Conservation (phyloP, 2,797 vertebrate genomes). For the Morelia viridis region DNA sequence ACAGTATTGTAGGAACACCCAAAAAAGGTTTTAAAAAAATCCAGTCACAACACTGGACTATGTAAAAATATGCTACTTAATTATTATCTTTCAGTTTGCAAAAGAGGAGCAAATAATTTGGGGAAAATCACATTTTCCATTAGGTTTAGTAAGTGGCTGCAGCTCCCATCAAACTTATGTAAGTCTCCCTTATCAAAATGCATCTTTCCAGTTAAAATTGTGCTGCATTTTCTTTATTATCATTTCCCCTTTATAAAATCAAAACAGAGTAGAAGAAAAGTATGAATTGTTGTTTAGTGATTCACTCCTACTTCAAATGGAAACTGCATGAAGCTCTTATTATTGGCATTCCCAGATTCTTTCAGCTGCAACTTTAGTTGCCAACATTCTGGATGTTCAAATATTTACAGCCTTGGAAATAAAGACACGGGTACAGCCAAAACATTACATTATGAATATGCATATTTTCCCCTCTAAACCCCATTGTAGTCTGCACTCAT, state of each 20-base stretch:
- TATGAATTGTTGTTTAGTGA: too few relatives aligned
- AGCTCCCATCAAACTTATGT: not conserved
- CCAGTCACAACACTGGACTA: not conserved
- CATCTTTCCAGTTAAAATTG: conserved; percentile 17
- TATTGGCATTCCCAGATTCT: conserved; percentile 2
- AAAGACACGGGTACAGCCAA: too few relatives aligned
- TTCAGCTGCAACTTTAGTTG: conserved; percentile 59
- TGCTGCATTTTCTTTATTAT: too few relatives aligned
- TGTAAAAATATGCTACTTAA: not conserved
- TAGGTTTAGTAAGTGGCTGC: not conserved
- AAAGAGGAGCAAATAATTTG: not conserved
- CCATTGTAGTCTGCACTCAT: too few relatives aligned
- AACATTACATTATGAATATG: too few relatives aligned
- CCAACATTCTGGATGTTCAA: not conserved
- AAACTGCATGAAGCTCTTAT: too few relatives aligned
- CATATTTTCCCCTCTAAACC: too few relatives aligned
- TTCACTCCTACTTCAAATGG: too few relatives aligned
- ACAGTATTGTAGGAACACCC: not conserved
- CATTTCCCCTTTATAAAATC: too few relatives aligned
- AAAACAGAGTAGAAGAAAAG: too few relatives aligned
- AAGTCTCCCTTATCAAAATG: conserved; percentile 53
- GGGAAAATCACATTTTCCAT: not conserved
- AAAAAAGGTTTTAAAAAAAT: not conserved
- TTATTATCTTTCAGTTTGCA: not conserved
- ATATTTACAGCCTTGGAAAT: conserved; percentile 21